Base-by-base conservation (phyloP, 2,113 vertebrate genomes). In the Rafetus swinhoei region DNA sequence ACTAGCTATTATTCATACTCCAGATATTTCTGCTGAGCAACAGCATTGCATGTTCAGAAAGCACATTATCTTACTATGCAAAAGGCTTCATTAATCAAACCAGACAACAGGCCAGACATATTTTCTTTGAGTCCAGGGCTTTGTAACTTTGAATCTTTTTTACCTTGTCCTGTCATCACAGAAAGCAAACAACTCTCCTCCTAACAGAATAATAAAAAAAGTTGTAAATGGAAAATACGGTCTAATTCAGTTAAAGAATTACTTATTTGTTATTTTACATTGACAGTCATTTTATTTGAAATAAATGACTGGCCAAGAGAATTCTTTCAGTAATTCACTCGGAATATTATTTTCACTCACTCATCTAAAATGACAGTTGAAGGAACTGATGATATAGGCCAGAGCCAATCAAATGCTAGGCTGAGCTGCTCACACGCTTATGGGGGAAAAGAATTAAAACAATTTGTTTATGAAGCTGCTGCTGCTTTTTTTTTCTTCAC, bases 1-100 rank as follows among this genome's bases (percentile, higher is more conserved):
- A 81, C 1, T 29, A 81, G 81, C 90, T 97, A 92, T 92, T 93
- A 83, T 56, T 93, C 84, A 19, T 56, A 45, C n/a, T 2, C 91
- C 59, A 91, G 94, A 87, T 85, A 79, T 55, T 88, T 87, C 88
- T 84, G 88, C 56, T 55, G 69, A 5, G 8, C 32, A 65, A 52
- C 60, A 83, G 85, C 2, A 1, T 35, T 62, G 89, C 57, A 21
- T 10, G 57, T 86, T 86, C 10, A 1, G 94, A 54, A 92, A 93
- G 89, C 86, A 4, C 55, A 91, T 96, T 97, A 92, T 95, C 85
- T 95, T 14, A 0, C 96, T n/a, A 50, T 13, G 87, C 94, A 94
- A 96, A 95, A 88, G 86, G 69, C 90, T 93, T 92, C 95, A 95
- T 96, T 97, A 97, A 96, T 97, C 97, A 96, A 50, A 90, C 32